These are phyloP conservation scores for Nothoprocta pentlandii DNA, from an alignment of 2,113 vertebrate genomes.

Conservation along the genomic window DNA sequence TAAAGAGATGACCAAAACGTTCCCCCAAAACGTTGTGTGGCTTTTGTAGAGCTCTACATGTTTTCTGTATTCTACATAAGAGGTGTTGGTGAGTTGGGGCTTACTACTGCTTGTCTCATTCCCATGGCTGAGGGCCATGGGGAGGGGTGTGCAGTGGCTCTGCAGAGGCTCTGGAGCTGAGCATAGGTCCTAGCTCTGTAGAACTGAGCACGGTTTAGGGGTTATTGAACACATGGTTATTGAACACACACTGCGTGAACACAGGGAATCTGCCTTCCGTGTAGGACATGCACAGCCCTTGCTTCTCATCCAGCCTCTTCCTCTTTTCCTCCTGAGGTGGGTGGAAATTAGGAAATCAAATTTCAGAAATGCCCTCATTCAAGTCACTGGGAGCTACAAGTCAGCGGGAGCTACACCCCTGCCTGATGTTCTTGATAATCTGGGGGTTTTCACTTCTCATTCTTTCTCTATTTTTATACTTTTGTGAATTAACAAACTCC, in stretches of 20 bases:
- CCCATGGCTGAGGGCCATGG: background rate
- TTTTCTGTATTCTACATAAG: rapidly evolving
- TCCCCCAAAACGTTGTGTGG: background rate
- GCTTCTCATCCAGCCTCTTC: rapidly evolving
- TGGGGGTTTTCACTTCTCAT: background rate
- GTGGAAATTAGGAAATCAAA: background rate
- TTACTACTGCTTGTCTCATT: background rate
- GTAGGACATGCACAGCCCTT: rapidly evolving
- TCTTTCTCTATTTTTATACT: background rate
- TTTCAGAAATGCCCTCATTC: background rate
- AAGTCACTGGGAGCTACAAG: background rate
- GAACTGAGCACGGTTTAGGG: background rate
- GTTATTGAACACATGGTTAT: no score
- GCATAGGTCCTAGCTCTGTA: rapidly evolving
- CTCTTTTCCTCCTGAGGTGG: background rate
- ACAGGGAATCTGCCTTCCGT: rapidly evolving
- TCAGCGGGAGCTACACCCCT: background rate
- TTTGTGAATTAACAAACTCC: rapidly evolving
- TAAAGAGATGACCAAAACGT: background rate
- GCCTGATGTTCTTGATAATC: background rate
- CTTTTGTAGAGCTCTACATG: rapidly evolving
- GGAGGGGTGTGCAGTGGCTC: rapidly evolving
- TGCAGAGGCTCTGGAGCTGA: background rate
- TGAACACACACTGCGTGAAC: no score
- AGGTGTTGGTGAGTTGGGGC: background rate